Base-by-base conservation (phyloP, 2,797 vertebrate species). In the Ataeniobius toweri region DNA sequence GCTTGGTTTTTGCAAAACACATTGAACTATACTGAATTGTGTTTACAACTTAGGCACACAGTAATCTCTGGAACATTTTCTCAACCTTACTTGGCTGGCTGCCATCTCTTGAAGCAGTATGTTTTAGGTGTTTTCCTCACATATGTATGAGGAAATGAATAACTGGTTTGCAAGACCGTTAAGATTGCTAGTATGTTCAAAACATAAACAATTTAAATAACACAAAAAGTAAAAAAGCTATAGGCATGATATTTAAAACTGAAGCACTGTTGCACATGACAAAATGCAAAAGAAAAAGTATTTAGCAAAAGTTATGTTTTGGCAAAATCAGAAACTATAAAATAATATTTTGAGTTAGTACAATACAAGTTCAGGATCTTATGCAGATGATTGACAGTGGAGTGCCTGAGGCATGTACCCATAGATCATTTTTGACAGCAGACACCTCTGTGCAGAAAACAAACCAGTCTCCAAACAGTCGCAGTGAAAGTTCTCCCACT, bases 381-480 rank as follows among this genome's bases (percentile, higher is more conserved):
- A 58, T 13, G n/a, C 24, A 58, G 70, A 31, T 65, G 70, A 77
- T 50, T 56, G 22, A 26, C 2, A 28, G 44, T n/a, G n/a, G 16
- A 0, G 5, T 69, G 18, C 39, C 58, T 26, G 50, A 36, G n/a
- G 20, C 8, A 53, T 50, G 63, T 51, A 68, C 68, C 28, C 24
- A 36, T 13, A n/a, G 56, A 67, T 77, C 71, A 41, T 20, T 51
- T 73, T 28, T 2, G 51, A 76, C 71, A 73, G 48, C 79, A 71
- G 44, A 55, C 58, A 18, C 61, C 68, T 77, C 46, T 71, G 16
- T 36, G 28, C 79, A 84, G 83, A 85, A 89, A 84, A 75, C 67
- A 51, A 80, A 61, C 71, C 3, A 5, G 75, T 51, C 78, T 75
- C 61, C 13, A 65, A 48, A 56, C 41, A 20, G 28, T 51, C 46